These are phyloP conservation scores for Magallana ariakensis DNA, from an alignment of 1,140 invertebrate genomes.

Conservation along the genomic window DNA sequence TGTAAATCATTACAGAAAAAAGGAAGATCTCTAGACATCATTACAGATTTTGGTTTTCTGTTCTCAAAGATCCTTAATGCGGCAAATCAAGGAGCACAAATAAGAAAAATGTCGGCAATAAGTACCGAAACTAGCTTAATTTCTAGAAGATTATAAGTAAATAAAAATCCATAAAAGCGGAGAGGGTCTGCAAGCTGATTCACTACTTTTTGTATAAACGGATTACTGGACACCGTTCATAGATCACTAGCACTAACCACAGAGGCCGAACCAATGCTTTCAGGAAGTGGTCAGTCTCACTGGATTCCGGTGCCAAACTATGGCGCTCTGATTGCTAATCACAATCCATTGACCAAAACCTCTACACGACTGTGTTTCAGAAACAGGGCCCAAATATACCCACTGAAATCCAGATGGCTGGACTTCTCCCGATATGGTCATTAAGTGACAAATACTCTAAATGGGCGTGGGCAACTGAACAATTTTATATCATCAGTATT, in stretches of 20 bases:
- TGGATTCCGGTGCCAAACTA: neutral
- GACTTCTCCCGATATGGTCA: neutral
- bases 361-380: neutral
- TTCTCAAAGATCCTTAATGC: no score
- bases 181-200: neutral
- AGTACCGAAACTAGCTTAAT: slow-evolving; percentile 9
- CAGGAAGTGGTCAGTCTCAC: neutral
- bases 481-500: no score
- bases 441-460: neutral
- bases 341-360: slow-evolving; percentile 26
- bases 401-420: neutral
- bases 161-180: slow-evolving; percentile 18
- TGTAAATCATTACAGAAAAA: no score
- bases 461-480: no score
- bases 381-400: neutral
- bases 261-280: neutral
- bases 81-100: no score
- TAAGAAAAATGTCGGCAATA: neutral
- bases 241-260: neutral
- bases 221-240: neutral
- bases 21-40: no score
- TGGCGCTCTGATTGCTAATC: slow-evolving; percentile 10
- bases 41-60: no score
- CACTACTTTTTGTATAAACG: neutral
- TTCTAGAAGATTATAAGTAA: slow-evolving; percentile 17